A percentile compares a stretch with the other conserved stretches of the same genome.
phyloP scores from a whole-genome alignment of 30 jellyfish, hydroid and myxozoan species.

The Turritopsis rubra region DNA sequence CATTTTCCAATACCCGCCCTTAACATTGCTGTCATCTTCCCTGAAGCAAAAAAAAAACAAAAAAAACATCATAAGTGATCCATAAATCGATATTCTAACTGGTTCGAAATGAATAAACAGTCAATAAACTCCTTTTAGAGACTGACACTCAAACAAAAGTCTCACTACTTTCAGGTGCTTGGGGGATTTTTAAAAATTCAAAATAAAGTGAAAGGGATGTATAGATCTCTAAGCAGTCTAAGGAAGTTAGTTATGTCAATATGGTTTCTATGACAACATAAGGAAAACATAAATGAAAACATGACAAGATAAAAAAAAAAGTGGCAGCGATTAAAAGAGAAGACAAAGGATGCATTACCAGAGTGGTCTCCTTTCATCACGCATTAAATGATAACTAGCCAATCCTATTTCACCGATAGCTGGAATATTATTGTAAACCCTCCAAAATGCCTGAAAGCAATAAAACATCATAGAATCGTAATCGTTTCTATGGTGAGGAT shows the following conservation, averaged over 20 bases:
- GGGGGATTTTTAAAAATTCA: no score
- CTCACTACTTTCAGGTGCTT: no score
- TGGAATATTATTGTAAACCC: conserved; percentile 92
- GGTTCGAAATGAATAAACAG: no score
- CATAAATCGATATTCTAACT: neutral
- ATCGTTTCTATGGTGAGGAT: no score
- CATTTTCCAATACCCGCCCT: conserved; percentile 98
- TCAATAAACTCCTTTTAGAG: no score
- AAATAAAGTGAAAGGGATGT: no score
- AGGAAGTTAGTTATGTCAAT: no score
- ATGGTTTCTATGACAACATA: no score
- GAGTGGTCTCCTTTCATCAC: conserved; percentile 90
- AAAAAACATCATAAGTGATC: neutral
- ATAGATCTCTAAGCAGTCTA: no score
- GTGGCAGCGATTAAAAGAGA: neutral
- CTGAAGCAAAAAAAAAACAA: conserved; percentile 30
- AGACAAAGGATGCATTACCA: conserved; percentile 41
- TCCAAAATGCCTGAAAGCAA: conserved; percentile 85
- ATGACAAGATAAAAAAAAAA: no score
- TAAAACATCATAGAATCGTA: neutral
- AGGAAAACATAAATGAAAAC: no score
- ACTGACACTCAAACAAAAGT: no score
- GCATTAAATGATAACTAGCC: conserved; percentile 89
- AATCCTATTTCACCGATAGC: conserved; percentile 77
- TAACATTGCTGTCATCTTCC: conserved; percentile 88